Evolutionary conservation across 2,888 invertebrate genomes (phyloP).

Genomic region (Drosophila pegasa): DNA sequence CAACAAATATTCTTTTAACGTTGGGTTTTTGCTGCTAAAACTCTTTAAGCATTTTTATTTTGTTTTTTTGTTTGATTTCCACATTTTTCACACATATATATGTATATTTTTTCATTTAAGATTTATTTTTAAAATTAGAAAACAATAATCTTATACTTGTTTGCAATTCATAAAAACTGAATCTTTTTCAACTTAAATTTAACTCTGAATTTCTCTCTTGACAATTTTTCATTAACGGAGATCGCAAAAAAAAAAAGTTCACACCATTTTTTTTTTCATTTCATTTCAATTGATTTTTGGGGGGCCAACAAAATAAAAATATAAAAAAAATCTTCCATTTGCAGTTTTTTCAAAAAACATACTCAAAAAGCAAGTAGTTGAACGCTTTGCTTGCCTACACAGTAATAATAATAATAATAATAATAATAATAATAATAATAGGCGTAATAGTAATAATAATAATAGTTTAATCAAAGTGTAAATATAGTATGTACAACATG

Average conservation of each 20-base stretch:
- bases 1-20: slow-evolving; percentile 80
- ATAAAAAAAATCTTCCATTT: slow-evolving; percentile 49
- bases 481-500: slow-evolving; percentile 67
- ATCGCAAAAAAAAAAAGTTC: slow-evolving; percentile 70
- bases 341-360: slow-evolving; percentile 80
- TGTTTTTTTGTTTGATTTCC: slow-evolving; percentile 33
- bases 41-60: slow-evolving; percentile 58
- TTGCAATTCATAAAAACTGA: slow-evolving; percentile 75
- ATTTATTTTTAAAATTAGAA: slow-evolving; percentile 74
- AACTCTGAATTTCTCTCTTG: slow-evolving; percentile 52
- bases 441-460: slow-evolving; percentile 37
- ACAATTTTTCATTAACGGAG: slow-evolving; percentile 56
- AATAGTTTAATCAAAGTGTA: slow-evolving; percentile 49
- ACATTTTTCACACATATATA: slow-evolving; percentile 34
- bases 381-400: slow-evolving; percentile 54
- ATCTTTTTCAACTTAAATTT: slow-evolving; percentile 54
- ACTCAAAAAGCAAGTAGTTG: slow-evolving; percentile 72
- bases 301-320: slow-evolving; percentile 12
- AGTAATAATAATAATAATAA: slow-evolving; percentile 52
- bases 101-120: slow-evolving; percentile 21
- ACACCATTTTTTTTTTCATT: slow-evolving; percentile 40
- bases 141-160: slow-evolving; percentile 68
- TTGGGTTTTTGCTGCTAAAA: slow-evolving; percentile 74
- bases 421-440: slow-evolving; percentile 34
- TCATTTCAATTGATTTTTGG: slow-evolving; percentile 8